Evolutionary conservation across 2,797 vertebrate genomes (phyloP), one percentile per base, ranked within the genome.

Genomic region (Sebastes baramenuke): DNA sequence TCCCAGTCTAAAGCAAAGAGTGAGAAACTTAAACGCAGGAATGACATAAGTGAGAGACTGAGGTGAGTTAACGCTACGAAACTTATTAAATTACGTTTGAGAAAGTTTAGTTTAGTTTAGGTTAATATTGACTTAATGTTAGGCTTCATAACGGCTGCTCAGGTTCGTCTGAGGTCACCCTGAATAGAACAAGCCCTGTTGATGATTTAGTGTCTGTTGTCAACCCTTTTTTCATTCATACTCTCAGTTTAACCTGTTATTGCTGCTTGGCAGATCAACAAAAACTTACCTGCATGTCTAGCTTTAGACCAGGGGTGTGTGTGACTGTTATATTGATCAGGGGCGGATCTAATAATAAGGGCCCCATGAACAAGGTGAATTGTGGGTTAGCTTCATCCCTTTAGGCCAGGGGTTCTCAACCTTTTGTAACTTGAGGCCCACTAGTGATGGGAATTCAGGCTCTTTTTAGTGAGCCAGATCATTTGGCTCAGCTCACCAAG

Each of bases 21-120:
- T 1, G 90, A 92, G 4, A 94, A 85, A 34, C 82, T 64, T 49
- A 94, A 83, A 52, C 65, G 68, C 36, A 88, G 46, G 68, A 59
- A 25, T 14, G 93, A 89, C 46, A 22, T 64, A 3, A 55, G 75
- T 25, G 94, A 94, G 13, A 72, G 79, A 61, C 62, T 96, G 56
- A 93, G 93, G 95, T 96, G 87, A 93, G 93, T 46, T 10, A 11
- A 32, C 4, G 14, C 25, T 4, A 7, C 6, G 8, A 13, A 69
- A 74, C 29, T 49, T 36, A 2, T 0, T 14, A 42, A 2, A 32
- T 22, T 9, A 22, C 0, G 1, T 27, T 36, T 20, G 29, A 9
- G 9, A 16, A 75, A 66, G 77, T 82, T 80, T 13, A 2, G 7
- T 22, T 4, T 6, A n/a, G 38, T 38, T 38, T 38, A 38, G 12